phyloP scores from a whole-genome alignment of 2,888 invertebrate species.

The Macropis europaea region DNA sequence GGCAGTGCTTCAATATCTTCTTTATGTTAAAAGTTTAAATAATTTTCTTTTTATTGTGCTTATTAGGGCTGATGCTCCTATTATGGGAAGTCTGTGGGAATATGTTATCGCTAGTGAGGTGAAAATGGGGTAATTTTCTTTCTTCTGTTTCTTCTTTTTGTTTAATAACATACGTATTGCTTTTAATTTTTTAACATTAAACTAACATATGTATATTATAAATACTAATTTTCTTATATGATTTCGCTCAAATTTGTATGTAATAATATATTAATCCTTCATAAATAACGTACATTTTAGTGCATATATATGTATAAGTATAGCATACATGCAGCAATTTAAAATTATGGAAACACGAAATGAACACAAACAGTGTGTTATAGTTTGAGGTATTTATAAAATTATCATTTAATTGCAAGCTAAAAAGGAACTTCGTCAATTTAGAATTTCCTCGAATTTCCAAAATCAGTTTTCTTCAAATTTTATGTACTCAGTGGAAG shows the following conservation, averaged over 20 bases:
- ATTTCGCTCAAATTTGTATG: not conserved
- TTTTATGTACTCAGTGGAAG: too few relatives aligned
- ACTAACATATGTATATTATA: constrained; percentile 13
- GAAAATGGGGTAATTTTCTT: constrained; percentile 85
- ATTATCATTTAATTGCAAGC: too few relatives aligned
- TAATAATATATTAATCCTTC: not conserved
- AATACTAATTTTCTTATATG: not conserved
- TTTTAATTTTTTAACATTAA: not conserved
- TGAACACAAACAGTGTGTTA: constrained; percentile 1
- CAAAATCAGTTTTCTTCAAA: too few relatives aligned
- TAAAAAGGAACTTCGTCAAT: too few relatives aligned
- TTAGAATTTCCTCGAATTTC: too few relatives aligned
- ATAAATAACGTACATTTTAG: not conserved
- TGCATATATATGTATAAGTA: not conserved
- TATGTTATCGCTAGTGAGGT: constrained; percentile 89
- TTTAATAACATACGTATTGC: not conserved
- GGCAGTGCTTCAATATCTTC: not conserved
- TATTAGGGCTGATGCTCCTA: constrained; percentile 97
- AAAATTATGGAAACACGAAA: not conserved
- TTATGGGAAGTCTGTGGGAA: constrained; percentile 98
- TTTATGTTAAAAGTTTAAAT: constrained; percentile 47
- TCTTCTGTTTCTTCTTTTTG: constrained; percentile 13
- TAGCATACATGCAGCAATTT: too few relatives aligned
- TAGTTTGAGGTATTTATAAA: too few relatives aligned
- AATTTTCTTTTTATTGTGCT: constrained; percentile 66